Evolutionary conservation across 2,797 vertebrate genomes (phyloP), one percentile per base, ranked within the genome.

Genomic region (Mus caroli): DNA sequence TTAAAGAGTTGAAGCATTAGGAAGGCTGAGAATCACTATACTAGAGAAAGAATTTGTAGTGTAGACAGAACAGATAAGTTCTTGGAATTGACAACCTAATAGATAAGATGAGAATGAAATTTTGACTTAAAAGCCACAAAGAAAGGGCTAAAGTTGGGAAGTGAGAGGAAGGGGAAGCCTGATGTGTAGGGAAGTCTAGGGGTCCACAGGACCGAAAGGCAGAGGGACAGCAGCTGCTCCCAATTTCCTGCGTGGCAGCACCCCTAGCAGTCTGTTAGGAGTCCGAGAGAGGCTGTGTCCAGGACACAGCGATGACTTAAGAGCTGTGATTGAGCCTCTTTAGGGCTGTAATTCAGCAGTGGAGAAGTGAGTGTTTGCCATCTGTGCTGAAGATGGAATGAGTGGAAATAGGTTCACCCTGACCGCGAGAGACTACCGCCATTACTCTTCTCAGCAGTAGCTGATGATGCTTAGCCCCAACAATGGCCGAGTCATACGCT

Each of bases 321-420:
- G 77, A 71, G 62, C 95, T 67, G 10, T 58, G 69, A 64, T 62
- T 12, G 40, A 79, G 78, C 64, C 94, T 92, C 75, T 56, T 67
- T 71, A 34, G 87, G 64, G 71, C 17, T 22, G 46, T 84, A 76
- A 64, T 54, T 87, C 56, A 60, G 91, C 87, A 62, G 67, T 28
- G 0, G 86, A 79, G 90, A 94, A 86, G 86, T 91, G 84, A 94
- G 58, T 96, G 54, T 91, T 90, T 85, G 76, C 80, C 56, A 15
- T 94, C 64, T 84, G 78, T 4, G 1, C 85, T 43, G 73, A 91
- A 92, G 95, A 60, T 20, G 8, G 78, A 79, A 6, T 43, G 80
- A 75, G 64, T 37, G 22, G 95, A 78, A 78, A 31, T 5, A 67
- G 82, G 76, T n/a, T 95, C 67, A 12, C 34, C 52, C 37, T 62